Percentiles rank a stretch among this genome's conserved stretches.
These are phyloP conservation scores for Caenorhabditis remanei DNA, from an alignment of 1,140 invertebrate species.

Conservation along the genomic window DNA sequence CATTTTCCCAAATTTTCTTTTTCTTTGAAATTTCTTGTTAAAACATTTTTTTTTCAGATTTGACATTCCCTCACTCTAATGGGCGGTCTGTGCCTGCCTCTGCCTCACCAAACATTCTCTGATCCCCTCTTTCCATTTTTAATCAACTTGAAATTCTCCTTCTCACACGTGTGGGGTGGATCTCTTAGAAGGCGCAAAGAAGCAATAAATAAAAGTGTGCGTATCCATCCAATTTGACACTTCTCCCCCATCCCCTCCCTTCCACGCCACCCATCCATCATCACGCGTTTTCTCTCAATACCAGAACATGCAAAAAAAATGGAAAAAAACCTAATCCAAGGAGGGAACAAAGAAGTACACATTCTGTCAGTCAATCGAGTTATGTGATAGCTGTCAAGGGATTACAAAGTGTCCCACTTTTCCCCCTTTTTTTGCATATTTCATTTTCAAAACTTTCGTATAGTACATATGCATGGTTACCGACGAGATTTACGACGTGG, in stretches of 20 bases:
- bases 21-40: background rate
- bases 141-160: slow-evolving; percentile 18
- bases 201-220: slow-evolving; percentile 42
- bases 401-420: background rate
- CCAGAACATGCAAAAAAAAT: background rate
- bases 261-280: slow-evolving; percentile 53
- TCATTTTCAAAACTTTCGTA: background rate
- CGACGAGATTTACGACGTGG: slow-evolving; percentile 28
- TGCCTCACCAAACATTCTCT: background rate
- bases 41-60: background rate
- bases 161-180: background rate
- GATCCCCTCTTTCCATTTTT: background rate
- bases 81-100: no score
- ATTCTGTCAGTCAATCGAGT: slow-evolving; percentile 28
- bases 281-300: background rate
- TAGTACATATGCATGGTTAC: slow-evolving; percentile 14
- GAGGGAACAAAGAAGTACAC: slow-evolving; percentile 32
- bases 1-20: background rate
- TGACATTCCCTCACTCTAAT: no score
- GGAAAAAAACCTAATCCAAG: background rate
- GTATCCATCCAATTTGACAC: slow-evolving; percentile 45
- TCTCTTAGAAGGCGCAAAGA: background rate
- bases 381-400: slow-evolving; percentile 55
- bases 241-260: background rate
- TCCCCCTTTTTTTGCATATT: no score